Base-by-base conservation (phyloP, 2,113 vertebrate species). In the Ahaetulla prasina region DNA sequence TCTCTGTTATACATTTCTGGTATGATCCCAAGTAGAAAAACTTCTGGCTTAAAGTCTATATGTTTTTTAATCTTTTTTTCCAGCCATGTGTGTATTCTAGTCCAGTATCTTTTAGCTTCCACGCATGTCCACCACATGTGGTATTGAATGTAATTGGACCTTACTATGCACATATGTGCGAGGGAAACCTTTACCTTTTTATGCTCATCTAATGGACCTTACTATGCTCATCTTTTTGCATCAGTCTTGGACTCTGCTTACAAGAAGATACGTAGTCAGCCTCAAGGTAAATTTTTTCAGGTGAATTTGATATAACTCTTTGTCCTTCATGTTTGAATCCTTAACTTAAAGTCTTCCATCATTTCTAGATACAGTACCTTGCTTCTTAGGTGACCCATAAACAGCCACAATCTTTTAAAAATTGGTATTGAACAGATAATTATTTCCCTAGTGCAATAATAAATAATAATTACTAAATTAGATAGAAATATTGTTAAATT, bases 391-490 rank as follows among this genome's bases (percentile, higher is more conserved):
- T 49, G 25, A 87, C 68, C 43, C 57, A 74, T 89, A 53, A 89
- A 93, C 49, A 27, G 1, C 11, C 86, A 74, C 45, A 12, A 8
- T 47, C 4, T 2, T 23, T 88, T 18, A 92, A 92, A 89, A 60
- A 68, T 25, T 7, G 93, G 0, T 22, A 47, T 1, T 88, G 12
- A 92, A 8, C 27, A 89, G 57, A 18, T 11, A 87, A 54, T 92
- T 55, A 60, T n/a, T 87, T 92, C 57, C 9, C 20, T 63, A 50
- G 43, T 68, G 47, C 43, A 87, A 92, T 53, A 52, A 80, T 90
- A 52, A 87, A 92, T 60, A 52, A 80, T 90, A 87, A 57, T 93
- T 47, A 84, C 60, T 55, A 43, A 57, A 53, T 90, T 90, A 80
- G 43, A 90, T 90, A 84, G 63, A 16, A 68, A 87, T 63, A 87